Base-by-base conservation (phyloP, 2,113 vertebrate genomes). In the Calonectris borealis region DNA sequence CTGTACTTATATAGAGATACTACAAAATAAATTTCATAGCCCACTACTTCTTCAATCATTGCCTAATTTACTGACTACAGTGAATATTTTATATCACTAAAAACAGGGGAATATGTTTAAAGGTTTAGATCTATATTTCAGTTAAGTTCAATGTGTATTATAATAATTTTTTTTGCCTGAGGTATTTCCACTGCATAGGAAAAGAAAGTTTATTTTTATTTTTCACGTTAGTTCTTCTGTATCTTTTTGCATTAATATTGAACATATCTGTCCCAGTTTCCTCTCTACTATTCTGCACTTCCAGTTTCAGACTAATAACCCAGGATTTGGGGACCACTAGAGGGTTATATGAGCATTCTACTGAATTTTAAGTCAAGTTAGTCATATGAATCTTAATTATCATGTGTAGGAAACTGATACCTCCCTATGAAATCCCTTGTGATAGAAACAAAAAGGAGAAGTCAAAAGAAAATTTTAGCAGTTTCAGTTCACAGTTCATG, bases 161-260 rank as follows among this genome's bases (percentile, higher is more conserved):
- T 88, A 75, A 82, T 94, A 85, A 94, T 57, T 94, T 95, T 78
- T 81, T 81, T 89, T 93, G 73, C 94, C 95, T 96, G 81, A 96
- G 68, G 90, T 77, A 93, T 42, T 97, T 95, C 73, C 57, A 96
- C 44, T 93, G 38, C 76, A 72, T 46, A 94, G 73, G 80, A 97
- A 97, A 97, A 97, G 61, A 93, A 97, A 97, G 88, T 76, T 82
- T 96, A 92, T 95, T 96, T 95, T 96, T 94, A 88, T 96, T 97
- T 97, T 96, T 88, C 65, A 84, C 46, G 87, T 25, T 38, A 95
- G 66, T 91, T 65, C 75, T 84, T 91, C 91, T 86, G 70, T 94
- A 96, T 81, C 51, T 92, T 88, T 86, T 90, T 96, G 69, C 95
- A 96, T 97, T 96, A 96, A 95, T 96, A 94, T 94, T 93, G 87